Base-by-base conservation (phyloP, 2,797 vertebrate genomes). In the Falco naumanni region DNA sequence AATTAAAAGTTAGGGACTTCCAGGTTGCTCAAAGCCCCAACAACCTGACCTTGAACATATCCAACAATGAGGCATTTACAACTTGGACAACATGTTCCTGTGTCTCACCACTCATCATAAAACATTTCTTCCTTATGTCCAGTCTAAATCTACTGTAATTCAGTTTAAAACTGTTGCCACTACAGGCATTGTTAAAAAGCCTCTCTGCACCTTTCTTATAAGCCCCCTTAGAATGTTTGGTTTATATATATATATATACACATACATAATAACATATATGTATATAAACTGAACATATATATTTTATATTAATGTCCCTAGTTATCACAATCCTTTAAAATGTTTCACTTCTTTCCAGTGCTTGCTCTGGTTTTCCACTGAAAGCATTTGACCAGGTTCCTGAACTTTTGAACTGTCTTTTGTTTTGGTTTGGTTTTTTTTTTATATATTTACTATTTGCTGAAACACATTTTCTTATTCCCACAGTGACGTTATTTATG, bases 71-170 rank as follows among this genome's bases (percentile, higher is more conserved):
- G 3, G 3, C 10, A 28, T 37, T 29, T 37, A 28, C 9, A 48
- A 1, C 8, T 53, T 85, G 7, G 0, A 0, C 18, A 71, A 33
- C 34, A 19, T 53, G 8, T 68, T 48, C 19, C 8, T 37, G 7
- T 3, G 2, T 9, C 9, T 34, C 26, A 51, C 12, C 8, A 18
- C 14, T 29, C 25, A 65, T 16, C 41, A 37, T 61, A 16, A 43
- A 65, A 37, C 25, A 14, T 7, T 12, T n/a, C 3, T 53, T 39
- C 24, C 7, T 71, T 20, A 25, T 15, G 19, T 47, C 14, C 20
- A 26, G 7, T 20, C 6, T 53, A 34, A 63, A n/a, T 57, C 33
- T 29, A 45, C 10, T 13, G 5, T 75, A 39, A 51, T 25, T 24
- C 18, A 47, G 9, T 39, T 65, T 50, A 45, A 84, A 71, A 65